Conservation (phyloP, 2,888 invertebrate species). For the Ophioninae sp. region DNA sequence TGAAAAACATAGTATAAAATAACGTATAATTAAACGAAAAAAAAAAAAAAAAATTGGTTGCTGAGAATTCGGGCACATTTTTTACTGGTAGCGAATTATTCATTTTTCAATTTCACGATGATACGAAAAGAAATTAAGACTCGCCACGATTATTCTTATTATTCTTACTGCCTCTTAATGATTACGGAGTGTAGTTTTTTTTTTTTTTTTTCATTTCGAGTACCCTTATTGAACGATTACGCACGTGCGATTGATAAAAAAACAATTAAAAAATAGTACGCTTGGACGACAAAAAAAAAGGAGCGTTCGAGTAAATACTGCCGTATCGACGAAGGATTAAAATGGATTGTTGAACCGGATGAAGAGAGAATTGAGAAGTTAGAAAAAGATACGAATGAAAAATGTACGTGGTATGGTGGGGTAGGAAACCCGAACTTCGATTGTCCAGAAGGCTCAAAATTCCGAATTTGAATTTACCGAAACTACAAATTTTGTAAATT, state of each 20-base stretch:
- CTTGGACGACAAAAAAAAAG: not conserved
- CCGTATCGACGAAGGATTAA: conserved; percentile 6
- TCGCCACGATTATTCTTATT: conserved; percentile 24
- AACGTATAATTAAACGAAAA: conserved; percentile 1
- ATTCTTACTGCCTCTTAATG: conserved; percentile 38
- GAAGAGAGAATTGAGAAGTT: conserved; percentile 1
- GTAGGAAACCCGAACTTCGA: no score
- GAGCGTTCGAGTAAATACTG: not conserved
- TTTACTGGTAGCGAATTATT: conserved; percentile 49
- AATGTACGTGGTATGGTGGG: conserved; percentile 44
- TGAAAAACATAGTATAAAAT: conserved; percentile 17
- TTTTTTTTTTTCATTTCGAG: not conserved
- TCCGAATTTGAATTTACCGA: no score
- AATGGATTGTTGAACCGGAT: not conserved
- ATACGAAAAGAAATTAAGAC: conserved; percentile 38
- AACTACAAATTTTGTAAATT: no score
- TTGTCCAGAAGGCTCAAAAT: no score
- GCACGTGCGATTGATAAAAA: conserved; percentile 18
- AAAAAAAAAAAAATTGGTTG: conserved; percentile 28
- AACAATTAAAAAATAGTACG: no score
- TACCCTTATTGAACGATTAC: not conserved
- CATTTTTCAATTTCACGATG: conserved; percentile 53
- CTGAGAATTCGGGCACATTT: conserved; percentile 44
- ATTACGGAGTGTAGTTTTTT: conserved; percentile 31
- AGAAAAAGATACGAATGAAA: conserved; percentile 17